Percentiles rank a stretch among this genome's conserved stretches.
phyloP scores from a whole-genome alignment of 2,888 invertebrate species.

The Adelognathus sp. region DNA sequence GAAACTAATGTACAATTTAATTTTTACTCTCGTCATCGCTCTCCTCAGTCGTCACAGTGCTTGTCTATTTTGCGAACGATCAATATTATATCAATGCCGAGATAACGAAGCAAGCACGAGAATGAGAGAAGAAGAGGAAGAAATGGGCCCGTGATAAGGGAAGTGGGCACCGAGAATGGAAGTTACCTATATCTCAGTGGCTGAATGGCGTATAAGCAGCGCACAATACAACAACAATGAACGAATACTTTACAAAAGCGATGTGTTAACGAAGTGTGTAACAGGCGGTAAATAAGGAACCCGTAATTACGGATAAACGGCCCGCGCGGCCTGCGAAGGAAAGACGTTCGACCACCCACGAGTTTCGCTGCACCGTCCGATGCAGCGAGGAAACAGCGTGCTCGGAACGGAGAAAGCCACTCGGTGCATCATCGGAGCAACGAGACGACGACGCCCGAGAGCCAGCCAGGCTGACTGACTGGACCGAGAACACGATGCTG shows the following conservation, averaged over 20 bases:
- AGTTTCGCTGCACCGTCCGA: conserved; percentile 56
- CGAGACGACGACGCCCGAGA: conserved; percentile 48
- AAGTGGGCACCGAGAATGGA: background rate
- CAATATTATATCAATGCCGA: no score
- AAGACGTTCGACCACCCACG: conserved; percentile 74
- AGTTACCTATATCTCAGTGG: conserved; percentile 2
- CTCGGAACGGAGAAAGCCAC: background rate
- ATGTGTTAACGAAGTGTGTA: conserved; percentile 80
- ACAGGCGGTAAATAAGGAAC: conserved; percentile 80
- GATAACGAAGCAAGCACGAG: background rate
- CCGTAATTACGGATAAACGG: conserved; percentile 78
- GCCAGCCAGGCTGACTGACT: conserved; percentile 63
- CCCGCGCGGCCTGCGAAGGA: conserved; percentile 56
- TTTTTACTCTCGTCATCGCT: conserved; percentile 74
- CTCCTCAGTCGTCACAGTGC: conserved; percentile 61
- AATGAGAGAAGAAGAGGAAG: background rate
- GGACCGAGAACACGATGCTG: conserved; percentile 64
- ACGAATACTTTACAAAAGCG: conserved; percentile 75
- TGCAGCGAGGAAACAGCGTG: conserved; percentile 30
- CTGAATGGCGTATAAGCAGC: conserved; percentile 20
- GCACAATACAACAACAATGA: conserved; percentile 53
- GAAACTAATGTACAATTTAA: conserved; percentile 69
- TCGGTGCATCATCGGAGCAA: conserved; percentile 33
- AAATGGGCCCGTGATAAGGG: background rate
- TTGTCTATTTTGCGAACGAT: conserved; percentile 67